These are phyloP conservation scores for Monopterus albus DNA, from an alignment of 2,113 vertebrate species.

Conservation along the genomic window DNA sequence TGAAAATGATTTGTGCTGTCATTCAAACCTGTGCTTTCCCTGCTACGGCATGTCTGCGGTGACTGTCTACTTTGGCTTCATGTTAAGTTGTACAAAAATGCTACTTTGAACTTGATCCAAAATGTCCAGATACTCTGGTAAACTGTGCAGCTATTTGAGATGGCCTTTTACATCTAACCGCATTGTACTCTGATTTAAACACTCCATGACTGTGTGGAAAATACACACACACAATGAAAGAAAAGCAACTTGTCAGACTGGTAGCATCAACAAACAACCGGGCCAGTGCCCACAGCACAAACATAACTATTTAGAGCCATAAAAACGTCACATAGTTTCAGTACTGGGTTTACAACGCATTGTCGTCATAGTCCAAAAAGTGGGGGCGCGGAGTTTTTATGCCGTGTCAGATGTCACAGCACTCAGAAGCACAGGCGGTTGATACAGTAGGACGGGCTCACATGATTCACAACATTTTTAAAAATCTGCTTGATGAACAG, in stretches of 20 bases:
- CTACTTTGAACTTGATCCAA: neutral
- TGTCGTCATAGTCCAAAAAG: conserved; percentile 47
- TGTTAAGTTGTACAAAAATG: neutral
- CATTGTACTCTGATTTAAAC: conserved; percentile 32
- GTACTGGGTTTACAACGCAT: conserved; percentile 56
- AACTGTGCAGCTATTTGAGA: neutral
- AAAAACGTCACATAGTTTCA: conserved; percentile 66
- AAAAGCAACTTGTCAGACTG: conserved; percentile 40
- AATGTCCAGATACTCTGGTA: conserved; percentile 54
- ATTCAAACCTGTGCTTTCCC: neutral
- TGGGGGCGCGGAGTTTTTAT: conserved; percentile 55
- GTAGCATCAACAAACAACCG: conserved; percentile 47
- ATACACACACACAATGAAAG: conserved; percentile 28
- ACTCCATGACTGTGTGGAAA: conserved; percentile 47
- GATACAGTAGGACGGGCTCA: conserved; percentile 41
- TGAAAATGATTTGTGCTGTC: too few relatives aligned
- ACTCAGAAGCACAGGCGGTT: conserved; percentile 38
- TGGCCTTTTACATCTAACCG: conserved; percentile 16
- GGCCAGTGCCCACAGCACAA: conserved; percentile 46
- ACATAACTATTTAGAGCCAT: conserved; percentile 60
- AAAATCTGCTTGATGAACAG: neutral
- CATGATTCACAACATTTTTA: conserved; percentile 6
- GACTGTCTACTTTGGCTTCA: neutral
- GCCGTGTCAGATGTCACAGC: conserved; percentile 58
- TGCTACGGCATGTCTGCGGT: neutral